Conservation (phyloP, 2,113 vertebrate species). For the Lichenostomus cassidix region DNA sequence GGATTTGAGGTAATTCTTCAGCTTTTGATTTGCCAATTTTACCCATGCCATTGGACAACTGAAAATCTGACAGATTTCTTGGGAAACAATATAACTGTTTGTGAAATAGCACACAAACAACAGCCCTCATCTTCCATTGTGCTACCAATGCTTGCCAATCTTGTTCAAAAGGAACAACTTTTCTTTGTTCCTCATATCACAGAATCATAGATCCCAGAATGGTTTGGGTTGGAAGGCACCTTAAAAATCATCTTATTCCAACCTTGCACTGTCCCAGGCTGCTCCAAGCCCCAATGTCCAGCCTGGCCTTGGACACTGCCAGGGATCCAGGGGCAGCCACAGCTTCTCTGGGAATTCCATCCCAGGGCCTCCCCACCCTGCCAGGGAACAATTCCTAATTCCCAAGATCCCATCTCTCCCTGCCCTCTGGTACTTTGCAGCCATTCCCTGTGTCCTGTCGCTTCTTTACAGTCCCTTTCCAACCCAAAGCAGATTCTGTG, state of each 20-base stretch:
- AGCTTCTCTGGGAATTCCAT: neutral
- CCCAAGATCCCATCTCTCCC: no score
- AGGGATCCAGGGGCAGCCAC: neutral
- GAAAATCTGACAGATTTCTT: neutral
- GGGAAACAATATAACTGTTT: neutral
- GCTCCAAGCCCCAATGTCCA: neutral
- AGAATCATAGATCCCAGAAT: neutral
- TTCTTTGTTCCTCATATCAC: neutral
- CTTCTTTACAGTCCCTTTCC: neutral
- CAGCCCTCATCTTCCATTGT: neutral
- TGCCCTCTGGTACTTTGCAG: accelerated
- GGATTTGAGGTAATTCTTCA: neutral
- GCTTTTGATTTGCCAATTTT: neutral
- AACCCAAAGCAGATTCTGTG: neutral
- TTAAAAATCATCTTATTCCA: accelerated
- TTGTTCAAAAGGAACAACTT: no score
- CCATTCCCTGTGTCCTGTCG: neutral
- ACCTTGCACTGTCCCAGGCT: neutral
- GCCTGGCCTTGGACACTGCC: neutral
- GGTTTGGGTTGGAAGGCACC: neutral
- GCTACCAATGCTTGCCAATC: neutral
- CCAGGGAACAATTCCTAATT: neutral
- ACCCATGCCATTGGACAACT: neutral
- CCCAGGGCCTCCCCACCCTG: neutral
- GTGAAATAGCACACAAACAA: neutral